These are phyloP conservation scores for Heliconius aoede DNA, from an alignment of 2,888 invertebrate genomes.

Conservation along the genomic window DNA sequence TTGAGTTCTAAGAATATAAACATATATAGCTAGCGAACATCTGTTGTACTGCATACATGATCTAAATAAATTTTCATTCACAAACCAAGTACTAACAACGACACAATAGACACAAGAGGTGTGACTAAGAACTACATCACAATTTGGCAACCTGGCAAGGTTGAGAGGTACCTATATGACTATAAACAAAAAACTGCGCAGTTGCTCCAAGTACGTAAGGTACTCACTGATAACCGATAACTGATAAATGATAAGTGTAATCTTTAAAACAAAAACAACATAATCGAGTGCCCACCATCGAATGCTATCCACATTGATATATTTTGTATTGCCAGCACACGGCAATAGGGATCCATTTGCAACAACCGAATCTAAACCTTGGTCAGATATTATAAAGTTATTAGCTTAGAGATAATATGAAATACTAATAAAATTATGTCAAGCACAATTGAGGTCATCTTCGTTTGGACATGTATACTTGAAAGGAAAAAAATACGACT, in stretches of 20 bases:
- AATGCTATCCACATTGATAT: slow-evolving; percentile 45
- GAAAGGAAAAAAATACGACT: neutral
- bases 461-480: neutral
- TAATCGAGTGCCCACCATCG: slow-evolving; percentile 55
- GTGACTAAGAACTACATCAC: slow-evolving; percentile 32
- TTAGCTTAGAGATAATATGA: neutral
- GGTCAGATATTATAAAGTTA: slow-evolving; percentile 2
- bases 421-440: slow-evolving; percentile 23
- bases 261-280: slow-evolving; percentile 54
- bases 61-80: slow-evolving; percentile 29
- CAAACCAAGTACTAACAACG: slow-evolving; percentile 16
- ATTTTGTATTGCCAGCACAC: slow-evolving; percentile 48
- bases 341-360: slow-evolving; percentile 13
- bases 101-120: slow-evolving; percentile 16
- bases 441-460: slow-evolving; percentile 12
- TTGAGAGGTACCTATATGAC: slow-evolving; percentile 20
- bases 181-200: slow-evolving; percentile 57
- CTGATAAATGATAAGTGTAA: slow-evolving; percentile 49
- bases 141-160: slow-evolving; percentile 39
- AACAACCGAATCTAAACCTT: neutral
- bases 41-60: neutral
- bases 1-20: slow-evolving; percentile 11
- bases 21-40: neutral
- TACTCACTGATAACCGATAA: slow-evolving; percentile 10
- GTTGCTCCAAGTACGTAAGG: slow-evolving; percentile 49